A percentile compares a stretch with the other conserved stretches of the same genome.
These are phyloP conservation scores for Nannobrachium achirus DNA, from an alignment of 2,113 vertebrate species.

Conservation along the genomic window DNA sequence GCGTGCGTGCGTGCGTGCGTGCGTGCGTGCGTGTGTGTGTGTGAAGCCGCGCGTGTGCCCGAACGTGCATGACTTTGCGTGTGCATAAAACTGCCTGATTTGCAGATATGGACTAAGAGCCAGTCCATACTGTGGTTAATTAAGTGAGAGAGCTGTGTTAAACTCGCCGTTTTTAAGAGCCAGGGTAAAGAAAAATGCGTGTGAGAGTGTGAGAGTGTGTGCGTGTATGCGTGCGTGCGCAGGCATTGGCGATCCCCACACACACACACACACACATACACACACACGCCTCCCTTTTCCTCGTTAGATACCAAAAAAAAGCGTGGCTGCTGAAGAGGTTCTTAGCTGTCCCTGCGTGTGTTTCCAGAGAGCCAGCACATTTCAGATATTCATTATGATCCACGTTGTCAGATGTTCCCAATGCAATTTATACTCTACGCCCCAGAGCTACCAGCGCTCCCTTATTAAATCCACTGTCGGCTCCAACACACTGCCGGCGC, in stretches of 20 bases:
- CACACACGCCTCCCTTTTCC: conserved; percentile 40
- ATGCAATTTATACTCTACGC: conserved; percentile 63
- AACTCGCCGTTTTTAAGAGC: conserved; percentile 75
- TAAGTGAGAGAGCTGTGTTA: conserved; percentile 76
- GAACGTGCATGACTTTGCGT: not conserved
- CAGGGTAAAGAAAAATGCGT: conserved; percentile 2
- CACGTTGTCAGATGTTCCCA: conserved; percentile 72
- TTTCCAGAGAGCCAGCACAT: conserved; percentile 65
- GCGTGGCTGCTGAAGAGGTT: conserved; percentile 57
- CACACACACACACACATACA: too few relatives aligned
- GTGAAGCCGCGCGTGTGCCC: too few relatives aligned
- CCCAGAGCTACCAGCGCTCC: conserved; percentile 58
- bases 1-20: too few relatives aligned
- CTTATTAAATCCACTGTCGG: conserved; percentile 68
- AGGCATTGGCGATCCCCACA: conserved; percentile 8
- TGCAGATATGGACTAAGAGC: conserved; percentile 71
- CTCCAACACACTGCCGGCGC: conserved; percentile 15
- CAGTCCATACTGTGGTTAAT: conserved; percentile 75
- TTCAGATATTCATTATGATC: conserved; percentile 74
- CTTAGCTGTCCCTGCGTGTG: conserved; percentile 58
- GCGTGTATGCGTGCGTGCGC: conserved; percentile 1
- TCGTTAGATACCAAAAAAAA: conserved; percentile 53
- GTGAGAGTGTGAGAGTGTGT: conserved; percentile 14
- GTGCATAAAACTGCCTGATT: conserved; percentile 70
- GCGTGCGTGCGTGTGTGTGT: too few relatives aligned